These are phyloP conservation scores for Botrylloides violaceus DNA, from an alignment of 23 tunicate genomes.

Conservation along the genomic window DNA sequence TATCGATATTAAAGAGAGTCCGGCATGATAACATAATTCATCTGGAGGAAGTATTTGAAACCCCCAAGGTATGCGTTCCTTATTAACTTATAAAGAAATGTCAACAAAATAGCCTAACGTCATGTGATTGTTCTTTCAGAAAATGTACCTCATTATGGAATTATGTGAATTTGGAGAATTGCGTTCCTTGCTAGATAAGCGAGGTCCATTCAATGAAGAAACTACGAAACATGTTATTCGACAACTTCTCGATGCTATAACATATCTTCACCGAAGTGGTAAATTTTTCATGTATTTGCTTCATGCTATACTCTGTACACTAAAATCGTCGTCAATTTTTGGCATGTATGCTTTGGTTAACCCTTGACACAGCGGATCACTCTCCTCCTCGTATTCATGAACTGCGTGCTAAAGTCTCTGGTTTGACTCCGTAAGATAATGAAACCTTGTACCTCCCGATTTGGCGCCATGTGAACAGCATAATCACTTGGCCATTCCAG, in stretches of 20 bases:
- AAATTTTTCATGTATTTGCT: background rate
- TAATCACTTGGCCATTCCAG: no score
- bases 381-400: no score
- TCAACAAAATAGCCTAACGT: no score
- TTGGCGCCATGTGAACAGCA: no score
- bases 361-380: no score
- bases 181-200: slow-evolving; percentile 27
- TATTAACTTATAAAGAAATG: no score
- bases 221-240: slow-evolving; percentile 56
- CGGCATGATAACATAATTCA: slow-evolving; percentile 75
- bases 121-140: slow-evolving; percentile 24
- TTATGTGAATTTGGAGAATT: slow-evolving; percentile 81
- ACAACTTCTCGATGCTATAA: slow-evolving; percentile 53
- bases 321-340: no score
- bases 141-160: slow-evolving; percentile 91
- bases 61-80: slow-evolving; percentile 51
- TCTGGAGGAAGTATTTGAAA: slow-evolving; percentile 82
- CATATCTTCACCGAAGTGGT: slow-evolving; percentile 85
- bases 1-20: slow-evolving; percentile 68
- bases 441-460: no score
- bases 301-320: background rate
- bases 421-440: no score
- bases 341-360: no score
- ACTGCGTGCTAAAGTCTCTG: no score
- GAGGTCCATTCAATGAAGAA: slow-evolving; percentile 70